Percentiles rank a stretch among this genome's conserved stretches.
Evolutionary conservation across 2,113 vertebrate species (phyloP).

Genomic region (Alosa alosa): DNA sequence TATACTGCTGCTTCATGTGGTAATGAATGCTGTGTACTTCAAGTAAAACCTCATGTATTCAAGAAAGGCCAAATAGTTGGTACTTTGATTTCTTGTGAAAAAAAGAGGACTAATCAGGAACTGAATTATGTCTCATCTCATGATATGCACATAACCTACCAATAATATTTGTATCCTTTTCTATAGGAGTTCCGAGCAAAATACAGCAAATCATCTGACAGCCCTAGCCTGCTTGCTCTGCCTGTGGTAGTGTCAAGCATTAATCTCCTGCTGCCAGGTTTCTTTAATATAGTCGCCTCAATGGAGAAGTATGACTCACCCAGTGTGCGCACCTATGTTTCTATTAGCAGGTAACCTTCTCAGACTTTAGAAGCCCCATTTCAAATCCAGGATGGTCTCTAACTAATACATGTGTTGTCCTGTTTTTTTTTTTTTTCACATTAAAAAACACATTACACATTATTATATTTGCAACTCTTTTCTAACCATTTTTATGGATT

Average conservation of each 20-base stretch:
- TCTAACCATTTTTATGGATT: no score
- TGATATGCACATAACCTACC: neutral
- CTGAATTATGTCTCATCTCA: neutral
- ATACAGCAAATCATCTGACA: neutral
- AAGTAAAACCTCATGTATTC: no score
- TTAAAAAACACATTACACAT: no score
- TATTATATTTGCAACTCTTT: no score
- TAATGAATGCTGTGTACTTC: no score
- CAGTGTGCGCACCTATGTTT: constrained; percentile 70
- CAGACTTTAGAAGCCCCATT: neutral
- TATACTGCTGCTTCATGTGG: no score
- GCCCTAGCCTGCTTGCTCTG: constrained; percentile 68
- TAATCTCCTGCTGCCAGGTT: constrained; percentile 75
- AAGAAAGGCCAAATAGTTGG: no score
- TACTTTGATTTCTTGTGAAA: no score
- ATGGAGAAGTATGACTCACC: constrained; percentile 86
- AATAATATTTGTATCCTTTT: neutral
- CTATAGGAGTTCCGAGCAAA: neutral
- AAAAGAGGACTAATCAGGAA: no score
- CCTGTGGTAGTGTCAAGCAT: constrained; percentile 80
- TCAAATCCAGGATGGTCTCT: neutral
- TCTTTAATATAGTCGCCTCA: constrained; percentile 77
- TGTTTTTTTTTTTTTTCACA: neutral
- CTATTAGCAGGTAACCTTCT: constrained; percentile 77
- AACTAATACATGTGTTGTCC: neutral